Percentiles rank a stretch among this genome's conserved stretches.
These are phyloP conservation scores for Poecilia picta DNA, from an alignment of 2,797 vertebrate species.

Conservation along the genomic window DNA sequence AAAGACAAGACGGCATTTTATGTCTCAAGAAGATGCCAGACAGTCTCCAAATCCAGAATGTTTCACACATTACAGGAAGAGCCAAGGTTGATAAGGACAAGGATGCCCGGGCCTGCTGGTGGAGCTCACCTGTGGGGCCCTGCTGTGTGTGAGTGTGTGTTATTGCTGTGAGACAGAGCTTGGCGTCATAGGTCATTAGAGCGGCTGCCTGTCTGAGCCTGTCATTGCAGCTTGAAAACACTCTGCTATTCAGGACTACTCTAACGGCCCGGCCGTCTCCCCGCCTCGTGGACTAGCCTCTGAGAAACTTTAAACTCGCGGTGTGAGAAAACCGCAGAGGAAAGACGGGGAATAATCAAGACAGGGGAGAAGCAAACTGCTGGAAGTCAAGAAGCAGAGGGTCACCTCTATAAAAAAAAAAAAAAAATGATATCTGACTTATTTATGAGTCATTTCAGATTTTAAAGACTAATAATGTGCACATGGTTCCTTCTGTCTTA, in stretches of 20 bases:
- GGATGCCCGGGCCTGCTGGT: conserved; percentile 56
- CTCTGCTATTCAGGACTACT: conserved; percentile 77
- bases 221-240: conserved; percentile 82
- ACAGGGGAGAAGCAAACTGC: conserved; percentile 2
- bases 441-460: not conserved
- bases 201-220: conserved; percentile 83
- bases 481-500: not conserved
- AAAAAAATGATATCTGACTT: not conserved
- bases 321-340: conserved; percentile 46
- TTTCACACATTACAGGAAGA: conserved; percentile 49
- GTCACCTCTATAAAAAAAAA: conserved; percentile 7
- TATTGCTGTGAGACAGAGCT: conserved; percentile 77
- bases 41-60: conserved; percentile 20
- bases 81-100: conserved; percentile 38
- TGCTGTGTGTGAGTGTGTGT: conserved; percentile 55
- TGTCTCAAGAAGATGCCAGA: conserved; percentile 51
- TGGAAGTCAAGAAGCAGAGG: conserved; percentile 24
- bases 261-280: conserved; percentile 55
- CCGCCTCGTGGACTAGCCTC: conserved; percentile 48
- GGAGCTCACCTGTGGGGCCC: conserved; percentile 74
- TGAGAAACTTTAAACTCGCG: conserved; percentile 44
- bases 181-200: conserved; percentile 85
- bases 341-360: not conserved
- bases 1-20: conserved; percentile 61
- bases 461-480: not conserved